phyloP scores from a whole-genome alignment of 2,113 vertebrate species.

The Spheniscus mendiculus region DNA sequence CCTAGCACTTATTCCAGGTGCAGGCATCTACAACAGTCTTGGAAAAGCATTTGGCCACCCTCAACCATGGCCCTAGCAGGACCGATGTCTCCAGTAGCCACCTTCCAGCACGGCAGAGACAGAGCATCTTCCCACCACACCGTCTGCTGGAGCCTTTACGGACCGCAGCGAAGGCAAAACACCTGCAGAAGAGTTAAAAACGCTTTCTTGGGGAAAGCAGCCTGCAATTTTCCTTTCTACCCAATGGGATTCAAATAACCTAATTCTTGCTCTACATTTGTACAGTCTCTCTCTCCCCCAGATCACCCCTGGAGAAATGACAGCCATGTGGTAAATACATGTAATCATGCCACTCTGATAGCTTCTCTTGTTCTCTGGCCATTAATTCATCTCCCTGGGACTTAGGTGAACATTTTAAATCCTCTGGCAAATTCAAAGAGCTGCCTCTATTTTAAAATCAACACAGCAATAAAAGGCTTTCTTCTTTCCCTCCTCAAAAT shows the following conservation, averaged over 20 bases:
- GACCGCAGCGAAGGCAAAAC: neutral
- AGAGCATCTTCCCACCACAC: neutral
- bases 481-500: neutral
- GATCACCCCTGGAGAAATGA: neutral
- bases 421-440: neutral
- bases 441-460: slow-evolving; percentile 26
- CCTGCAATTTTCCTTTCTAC: slow-evolving; percentile 1
- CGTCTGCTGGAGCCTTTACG: neutral
- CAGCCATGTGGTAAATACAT: slow-evolving; percentile 21
- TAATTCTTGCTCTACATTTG: neutral
- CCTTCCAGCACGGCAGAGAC: rapidly evolving
- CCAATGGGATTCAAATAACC: slow-evolving; percentile 35
- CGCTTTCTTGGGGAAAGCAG: rapidly evolving
- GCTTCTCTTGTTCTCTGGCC: slow-evolving; percentile 19
- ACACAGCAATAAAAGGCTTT: neutral
- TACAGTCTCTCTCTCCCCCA: neutral
- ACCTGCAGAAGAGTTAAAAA: neutral
- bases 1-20: neutral
- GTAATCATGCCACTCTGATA: slow-evolving; percentile 7
- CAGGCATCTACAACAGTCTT: neutral
- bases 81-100: neutral
- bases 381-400: slow-evolving; percentile 44
- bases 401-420: neutral
- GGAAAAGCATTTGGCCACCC: neutral
- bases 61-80: neutral